Evolutionary conservation across 2,888 invertebrate genomes (phyloP).

Genomic region (Lumbricus terrestris): DNA sequence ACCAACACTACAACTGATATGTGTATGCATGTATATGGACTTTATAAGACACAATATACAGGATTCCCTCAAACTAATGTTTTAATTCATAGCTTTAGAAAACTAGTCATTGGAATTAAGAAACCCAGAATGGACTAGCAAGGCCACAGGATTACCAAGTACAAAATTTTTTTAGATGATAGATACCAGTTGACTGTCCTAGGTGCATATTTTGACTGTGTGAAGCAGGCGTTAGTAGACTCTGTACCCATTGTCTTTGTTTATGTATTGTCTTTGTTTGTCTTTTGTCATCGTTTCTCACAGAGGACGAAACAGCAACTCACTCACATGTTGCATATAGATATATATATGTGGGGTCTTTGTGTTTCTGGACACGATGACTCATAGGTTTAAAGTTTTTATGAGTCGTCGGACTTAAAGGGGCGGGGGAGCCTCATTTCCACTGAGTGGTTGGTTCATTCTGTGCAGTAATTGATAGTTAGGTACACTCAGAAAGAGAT

Average conservation of each 20-base stretch:
- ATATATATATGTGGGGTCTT: no score
- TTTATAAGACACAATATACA: no score
- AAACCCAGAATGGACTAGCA: neutral
- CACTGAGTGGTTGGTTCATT: neutral
- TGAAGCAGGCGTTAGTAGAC: neutral
- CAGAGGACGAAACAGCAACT: neutral
- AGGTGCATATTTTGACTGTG: neutral
- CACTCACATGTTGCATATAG: neutral
- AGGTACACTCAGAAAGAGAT: neutral
- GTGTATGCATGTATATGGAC: no score
- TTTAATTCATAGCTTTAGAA: neutral
- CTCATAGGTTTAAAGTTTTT: neutral
- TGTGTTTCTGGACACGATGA: neutral
- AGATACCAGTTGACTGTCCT: neutral
- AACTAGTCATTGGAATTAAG: neutral
- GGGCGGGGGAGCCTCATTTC: neutral
- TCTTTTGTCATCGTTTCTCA: neutral
- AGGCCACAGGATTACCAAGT: neutral
- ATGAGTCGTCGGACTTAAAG: neutral
- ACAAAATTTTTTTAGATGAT: neutral
- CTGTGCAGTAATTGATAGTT: no score
- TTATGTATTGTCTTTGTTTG: slow-evolving; percentile 3
- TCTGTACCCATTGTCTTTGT: neutral
- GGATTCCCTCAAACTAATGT: neutral
- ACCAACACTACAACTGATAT: neutral